Evolutionary conservation across 1,140 invertebrate genomes (phyloP).

Genomic region (Phymastichus coffea): DNA sequence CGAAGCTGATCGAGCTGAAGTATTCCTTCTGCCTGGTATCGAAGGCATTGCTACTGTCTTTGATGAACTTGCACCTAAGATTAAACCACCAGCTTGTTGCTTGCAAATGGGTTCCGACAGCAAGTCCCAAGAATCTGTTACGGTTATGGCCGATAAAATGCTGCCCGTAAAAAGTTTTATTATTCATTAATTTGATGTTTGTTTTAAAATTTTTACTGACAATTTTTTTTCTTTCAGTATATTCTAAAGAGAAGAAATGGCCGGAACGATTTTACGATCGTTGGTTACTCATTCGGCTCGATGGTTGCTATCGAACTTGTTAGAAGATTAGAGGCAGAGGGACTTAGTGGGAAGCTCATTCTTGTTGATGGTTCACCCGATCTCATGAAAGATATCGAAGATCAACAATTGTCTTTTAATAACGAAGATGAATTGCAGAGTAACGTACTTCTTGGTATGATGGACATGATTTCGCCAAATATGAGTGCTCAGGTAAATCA

Average conservation of each 20-base stretch:
- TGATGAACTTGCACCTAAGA: conserved; percentile 51
- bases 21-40: conserved; percentile 71
- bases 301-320: conserved; percentile 51
- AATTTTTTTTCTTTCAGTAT: conserved; percentile 35
- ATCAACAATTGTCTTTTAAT: conserved; percentile 28
- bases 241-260: conserved; percentile 38
- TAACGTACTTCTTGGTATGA: conserved; percentile 38
- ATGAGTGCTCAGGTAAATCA: conserved; percentile 36
- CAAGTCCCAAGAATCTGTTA: conserved; percentile 25
- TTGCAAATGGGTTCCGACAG: conserved; percentile 56
- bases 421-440: conserved; percentile 38
- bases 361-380: conserved; percentile 54
- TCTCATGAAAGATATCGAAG: conserved; percentile 39
- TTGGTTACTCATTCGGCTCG: conserved; percentile 53
- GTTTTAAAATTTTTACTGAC: background rate
- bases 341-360: conserved; percentile 42
- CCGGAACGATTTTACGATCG: conserved; percentile 47
- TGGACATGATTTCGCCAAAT: conserved; percentile 32
- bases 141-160: conserved; percentile 45
- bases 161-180: conserved; percentile 45
- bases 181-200: background rate
- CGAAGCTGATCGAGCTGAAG: conserved; percentile 37
- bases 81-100: conserved; percentile 61
- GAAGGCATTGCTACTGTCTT: conserved; percentile 63
- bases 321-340: conserved; percentile 44